Base-by-base conservation (phyloP, 2,888 invertebrate species). In the Stenichneumon culpator region DNA sequence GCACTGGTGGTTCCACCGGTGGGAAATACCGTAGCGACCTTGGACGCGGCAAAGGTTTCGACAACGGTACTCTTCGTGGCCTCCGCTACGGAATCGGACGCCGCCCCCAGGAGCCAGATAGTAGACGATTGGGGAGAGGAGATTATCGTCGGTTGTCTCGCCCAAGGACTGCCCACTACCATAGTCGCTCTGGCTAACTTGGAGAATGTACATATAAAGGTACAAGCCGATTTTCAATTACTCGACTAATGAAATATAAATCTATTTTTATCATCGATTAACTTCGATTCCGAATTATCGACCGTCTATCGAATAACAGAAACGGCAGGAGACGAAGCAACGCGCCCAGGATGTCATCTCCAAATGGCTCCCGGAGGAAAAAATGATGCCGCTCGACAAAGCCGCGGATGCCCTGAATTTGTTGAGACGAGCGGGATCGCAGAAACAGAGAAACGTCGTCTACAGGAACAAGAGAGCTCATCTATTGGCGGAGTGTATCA, bases 11-110 rank as follows among this genome's bases (percentile, higher is more conserved):
- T 96, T 9, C 97, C 98, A 16, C 96, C 96, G 85, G 93, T 95
- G 22, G 96, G 97, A 22, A 96, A 97, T 94, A 95, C 98, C 60
- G 96, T 97, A 92, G 96, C 96, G 32, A 94, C 97, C 5, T 94
- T 98, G 79, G 98, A 98, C 94, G 95, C 97, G n/a, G 94, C 97
- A 0, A 98, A 98, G 95, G 96, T 98, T 6, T 97, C 98, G 32
- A 98, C 99, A 92, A 97, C 97, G 1, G 96, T 98, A 1, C 91
- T 99, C 3, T 96, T 98, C 92, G 93, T 99, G 9, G 95, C 97
- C 63, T 97, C 97, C 0, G 96, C 97, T 0, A 93, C 94, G 83
- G 93, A 94, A 16, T 93, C 93, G 87, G 95, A 95, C 11, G 94
- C 96, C 77, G 92, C 90, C 86, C 91, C 91, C 70, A 93, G 90